Base-by-base conservation (phyloP, 1,140 invertebrate species). In the Pentalonia nigronervosa region DNA sequence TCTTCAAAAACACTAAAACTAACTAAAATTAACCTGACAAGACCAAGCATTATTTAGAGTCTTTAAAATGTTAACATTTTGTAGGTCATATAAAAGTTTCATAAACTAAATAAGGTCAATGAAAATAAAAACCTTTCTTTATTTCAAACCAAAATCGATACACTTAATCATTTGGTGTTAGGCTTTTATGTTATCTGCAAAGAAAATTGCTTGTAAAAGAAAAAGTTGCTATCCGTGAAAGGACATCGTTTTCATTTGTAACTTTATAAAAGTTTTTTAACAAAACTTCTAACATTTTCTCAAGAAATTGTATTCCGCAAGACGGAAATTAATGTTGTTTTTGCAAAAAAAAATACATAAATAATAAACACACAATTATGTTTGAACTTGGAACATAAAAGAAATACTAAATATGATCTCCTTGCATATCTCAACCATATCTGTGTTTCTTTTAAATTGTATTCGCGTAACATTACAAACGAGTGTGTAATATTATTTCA, bases 291-390 rank as follows among this genome's bases (percentile, higher is more conserved):
- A 45, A 36, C 76, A 83, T 91, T 91, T 91, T 81, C 45, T 36
- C 25, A 11, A 48, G 23, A 91, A 76, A 83, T 91, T 81, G 56
- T 91, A 91, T 50, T 81, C 67, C 60, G 21, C 17, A 14, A 48
- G 90, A 91, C 21, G n/a, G 1, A 48, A 91, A 81, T 91, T 83
- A 83, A 83, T 83, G 25, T 45, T 47, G 45, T 36, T 91, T 91
- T 48, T 91, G 17, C 8, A 21, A 81, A 91, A 67, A 48, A 91
- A 83, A 91, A 50, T 76, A 48, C 90, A 50, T 91, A 83, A 81
- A 91, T 91, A 91, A 91, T 83, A 91, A 91, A 91, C 48, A 47
- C 11, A 47, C 60, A 83, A 91, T 91, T 91, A 91, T 83, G 25
- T 83, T 91, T 25, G 90, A 34, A 91, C 56, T n/a, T 76, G 53